Evolutionary conservation across 2,888 invertebrate species (phyloP).

Genomic region (Tillus elongatus): DNA sequence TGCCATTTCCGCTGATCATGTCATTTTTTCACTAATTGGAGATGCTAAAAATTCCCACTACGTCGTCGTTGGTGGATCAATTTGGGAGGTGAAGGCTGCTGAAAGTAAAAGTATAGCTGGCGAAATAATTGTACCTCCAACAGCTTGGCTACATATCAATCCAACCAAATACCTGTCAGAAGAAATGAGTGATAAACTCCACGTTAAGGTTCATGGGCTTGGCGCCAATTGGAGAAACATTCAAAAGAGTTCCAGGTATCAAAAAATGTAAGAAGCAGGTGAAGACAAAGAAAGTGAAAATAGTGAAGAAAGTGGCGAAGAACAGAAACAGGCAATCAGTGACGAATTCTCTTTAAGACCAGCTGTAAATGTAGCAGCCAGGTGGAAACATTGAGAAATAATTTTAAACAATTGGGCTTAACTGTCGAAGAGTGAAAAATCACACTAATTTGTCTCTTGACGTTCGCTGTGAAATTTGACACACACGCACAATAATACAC

Average conservation of each 20-base stretch:
- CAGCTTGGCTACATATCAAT: constrained; percentile 52
- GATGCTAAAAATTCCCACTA: constrained; percentile 46
- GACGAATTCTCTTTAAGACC: too few species aligned
- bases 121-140: constrained; percentile 51
- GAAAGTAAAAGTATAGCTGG: constrained; percentile 48
- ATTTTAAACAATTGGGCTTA: too few species aligned
- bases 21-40: constrained; percentile 51
- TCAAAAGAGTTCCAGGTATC: too few species aligned
- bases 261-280: too few species aligned
- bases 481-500: too few species aligned
- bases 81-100: constrained; percentile 50
- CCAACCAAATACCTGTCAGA: constrained; percentile 51
- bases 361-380: constrained; percentile 41
- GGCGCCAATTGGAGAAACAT: constrained; percentile 37
- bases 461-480: too few species aligned
- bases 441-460: too few species aligned
- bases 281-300: too few species aligned
- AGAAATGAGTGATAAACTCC: constrained; percentile 45
- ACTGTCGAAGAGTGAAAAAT: background rate
- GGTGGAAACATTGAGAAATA: too few species aligned
- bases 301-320: too few species aligned
- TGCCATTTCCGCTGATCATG: constrained; percentile 52
- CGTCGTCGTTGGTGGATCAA: constrained; percentile 52
- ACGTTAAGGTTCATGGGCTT: constrained; percentile 43
- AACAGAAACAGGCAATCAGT: too few species aligned